Conservation (phyloP, 2,797 vertebrate species). For the Sternotherus odoratus region DNA sequence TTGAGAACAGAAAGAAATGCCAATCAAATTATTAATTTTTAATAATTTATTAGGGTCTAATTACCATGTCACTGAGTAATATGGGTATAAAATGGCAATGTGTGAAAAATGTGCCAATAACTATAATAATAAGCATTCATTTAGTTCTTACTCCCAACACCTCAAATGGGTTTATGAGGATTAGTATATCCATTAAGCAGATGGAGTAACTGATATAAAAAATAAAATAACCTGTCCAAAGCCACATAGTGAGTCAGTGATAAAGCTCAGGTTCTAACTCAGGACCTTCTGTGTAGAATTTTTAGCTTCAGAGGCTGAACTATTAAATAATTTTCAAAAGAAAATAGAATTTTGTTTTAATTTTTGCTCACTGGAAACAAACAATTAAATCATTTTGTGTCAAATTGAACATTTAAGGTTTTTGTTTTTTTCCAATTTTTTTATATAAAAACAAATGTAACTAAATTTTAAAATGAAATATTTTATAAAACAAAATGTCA, state of each 20-base stretch:
- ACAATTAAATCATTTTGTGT: too few relatives aligned
- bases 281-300: not conserved
- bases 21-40: not conserved
- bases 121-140: not conserved
- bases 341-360: too few relatives aligned
- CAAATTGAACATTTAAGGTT: not conserved
- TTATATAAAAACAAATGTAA: not conserved
- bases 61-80: not conserved
- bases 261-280: not conserved
- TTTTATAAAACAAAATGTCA: not conserved
- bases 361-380: too few relatives aligned
- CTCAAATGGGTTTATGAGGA: not conserved
- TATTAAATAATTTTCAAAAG: too few relatives aligned
- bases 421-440: not conserved
- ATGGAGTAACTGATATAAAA: not conserved
- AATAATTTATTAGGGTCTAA: not conserved
- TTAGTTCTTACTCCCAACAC: rapidly evolving
- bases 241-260: not conserved
- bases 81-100: not conserved
- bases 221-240: not conserved
- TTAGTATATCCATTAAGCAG: not conserved
- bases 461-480: not conserved
- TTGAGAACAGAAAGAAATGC: not conserved
- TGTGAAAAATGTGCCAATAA: not conserved
- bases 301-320: too few relatives aligned